Percentiles rank a stretch among this genome's conserved stretches.
Conservation (phyloP, 2,888 invertebrate species). For the Drosophila pseudotalamancana region DNA sequence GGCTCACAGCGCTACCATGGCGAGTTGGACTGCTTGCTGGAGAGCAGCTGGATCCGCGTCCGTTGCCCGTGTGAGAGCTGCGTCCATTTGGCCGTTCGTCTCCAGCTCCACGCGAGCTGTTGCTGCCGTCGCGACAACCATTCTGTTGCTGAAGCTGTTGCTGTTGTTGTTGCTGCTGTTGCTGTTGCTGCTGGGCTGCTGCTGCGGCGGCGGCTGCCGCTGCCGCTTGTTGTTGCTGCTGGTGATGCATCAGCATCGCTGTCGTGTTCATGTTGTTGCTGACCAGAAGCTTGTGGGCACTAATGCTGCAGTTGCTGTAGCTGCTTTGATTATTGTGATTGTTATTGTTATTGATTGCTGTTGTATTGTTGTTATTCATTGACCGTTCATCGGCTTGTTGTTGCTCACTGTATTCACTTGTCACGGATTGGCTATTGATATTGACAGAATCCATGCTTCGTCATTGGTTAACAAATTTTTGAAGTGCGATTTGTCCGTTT, state of each 20-base stretch:
- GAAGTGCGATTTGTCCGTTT: slow-evolving; percentile 14
- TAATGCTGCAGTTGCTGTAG: slow-evolving; percentile 34
- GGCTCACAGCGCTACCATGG: slow-evolving; percentile 83
- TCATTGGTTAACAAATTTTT: slow-evolving; percentile 62
- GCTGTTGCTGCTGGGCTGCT: slow-evolving; percentile 70
- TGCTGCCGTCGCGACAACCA: slow-evolving; percentile 78
- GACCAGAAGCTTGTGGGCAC: slow-evolving; percentile 45
- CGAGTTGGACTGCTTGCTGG: slow-evolving; percentile 82
- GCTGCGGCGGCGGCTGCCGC: slow-evolving; percentile 66
- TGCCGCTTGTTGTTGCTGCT: slow-evolving; percentile 76
- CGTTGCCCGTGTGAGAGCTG: slow-evolving; percentile 69
- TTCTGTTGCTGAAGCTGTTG: slow-evolving; percentile 81
- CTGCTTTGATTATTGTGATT: slow-evolving; percentile 17
- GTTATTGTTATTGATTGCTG: slow-evolving; percentile 54
- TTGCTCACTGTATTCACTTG: slow-evolving; percentile 85
- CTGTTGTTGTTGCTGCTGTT: slow-evolving; percentile 77
- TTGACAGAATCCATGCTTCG: slow-evolving; percentile 86
- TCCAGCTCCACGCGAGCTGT: slow-evolving; percentile 74
- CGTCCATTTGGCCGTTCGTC: slow-evolving; percentile 78
- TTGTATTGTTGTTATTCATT: slow-evolving; percentile 63
- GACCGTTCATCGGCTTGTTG: slow-evolving; percentile 61
- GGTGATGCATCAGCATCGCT: slow-evolving; percentile 82
- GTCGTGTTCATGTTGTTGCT: slow-evolving; percentile 78
- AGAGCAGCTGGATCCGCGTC: slow-evolving; percentile 83
- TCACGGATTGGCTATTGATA: slow-evolving; percentile 85